Evolutionary conservation across 2,797 vertebrate genomes (phyloP).

Genomic region (Poeciliopsis gracilis): DNA sequence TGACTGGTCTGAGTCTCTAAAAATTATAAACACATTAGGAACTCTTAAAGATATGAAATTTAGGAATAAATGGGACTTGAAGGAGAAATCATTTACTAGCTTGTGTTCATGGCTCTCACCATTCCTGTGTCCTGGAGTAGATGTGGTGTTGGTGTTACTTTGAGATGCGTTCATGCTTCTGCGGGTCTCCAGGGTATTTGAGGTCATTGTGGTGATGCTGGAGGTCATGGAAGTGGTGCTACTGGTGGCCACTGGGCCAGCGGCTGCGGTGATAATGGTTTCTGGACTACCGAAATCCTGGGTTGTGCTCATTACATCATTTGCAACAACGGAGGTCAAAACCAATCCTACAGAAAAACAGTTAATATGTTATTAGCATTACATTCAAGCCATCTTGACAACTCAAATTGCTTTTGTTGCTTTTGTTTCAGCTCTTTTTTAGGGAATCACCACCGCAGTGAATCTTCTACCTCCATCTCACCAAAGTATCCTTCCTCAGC

Average conservation of each 20-base stretch:
- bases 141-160: rapidly evolving
- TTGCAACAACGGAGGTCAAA: slow-evolving; percentile 1
- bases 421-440: neutral
- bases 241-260: neutral
- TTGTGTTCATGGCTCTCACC: slow-evolving; percentile 20
- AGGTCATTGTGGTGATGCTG: too few relatives aligned
- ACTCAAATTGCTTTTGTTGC: neutral
- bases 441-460: neutral
- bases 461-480: neutral
- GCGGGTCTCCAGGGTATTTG: rapidly evolving
- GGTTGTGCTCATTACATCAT: rapidly evolving
- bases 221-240: rapidly evolving
- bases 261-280: rapidly evolving
- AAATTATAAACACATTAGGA: neutral
- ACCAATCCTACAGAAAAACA: slow-evolving; percentile 41
- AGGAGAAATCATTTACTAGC: neutral
- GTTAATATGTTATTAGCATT: neutral
- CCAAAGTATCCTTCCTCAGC: neutral
- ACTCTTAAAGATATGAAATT: neutral
- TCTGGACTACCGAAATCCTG: rapidly evolving
- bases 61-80: neutral
- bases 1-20: neutral
- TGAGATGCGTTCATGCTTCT: rapidly evolving
- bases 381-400: neutral
- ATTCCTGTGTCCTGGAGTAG: rapidly evolving